phyloP scores from a whole-genome alignment of 2,113 vertebrate genomes.

The Sander lucioperca region DNA sequence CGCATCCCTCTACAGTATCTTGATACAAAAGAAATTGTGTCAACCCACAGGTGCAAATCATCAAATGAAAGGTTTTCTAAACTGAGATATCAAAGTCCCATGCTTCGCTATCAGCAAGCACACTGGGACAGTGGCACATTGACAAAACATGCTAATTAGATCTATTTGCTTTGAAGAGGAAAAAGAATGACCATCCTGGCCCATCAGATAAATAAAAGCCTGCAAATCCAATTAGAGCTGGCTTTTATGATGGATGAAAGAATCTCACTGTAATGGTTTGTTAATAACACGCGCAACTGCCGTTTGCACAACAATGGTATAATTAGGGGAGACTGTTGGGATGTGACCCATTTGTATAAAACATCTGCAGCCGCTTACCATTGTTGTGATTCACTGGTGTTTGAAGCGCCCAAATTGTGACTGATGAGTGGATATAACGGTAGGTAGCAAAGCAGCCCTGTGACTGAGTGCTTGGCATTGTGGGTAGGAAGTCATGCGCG shows the following conservation, averaged over 20 bases:
- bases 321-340: constrained; percentile 74
- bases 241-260: constrained; percentile 76
- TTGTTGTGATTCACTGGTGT: constrained; percentile 57
- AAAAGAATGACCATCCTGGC: constrained; percentile 55
- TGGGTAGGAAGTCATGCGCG: constrained; percentile 25
- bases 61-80: constrained; percentile 31
- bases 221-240: constrained; percentile 68
- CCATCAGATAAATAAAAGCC: constrained; percentile 65
- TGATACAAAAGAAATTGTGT: not conserved
- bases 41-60: constrained; percentile 32
- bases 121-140: constrained; percentile 10
- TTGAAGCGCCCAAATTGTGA: constrained; percentile 52
- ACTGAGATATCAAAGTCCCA: constrained; percentile 33
- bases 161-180: constrained; percentile 67
- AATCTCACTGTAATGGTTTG: constrained; percentile 75
- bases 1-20: not conserved
- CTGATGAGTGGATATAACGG: constrained; percentile 51
- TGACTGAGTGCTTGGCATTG: constrained; percentile 45
- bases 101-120: not conserved
- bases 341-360: constrained; percentile 78
- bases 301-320: constrained; percentile 69
- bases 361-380: constrained; percentile 73
- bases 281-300: constrained; percentile 73
- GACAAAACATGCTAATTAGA: constrained; percentile 68
- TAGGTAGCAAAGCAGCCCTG: constrained; percentile 47